A percentile compares a stretch with the other conserved stretches of the same genome.
phyloP scores from a whole-genome alignment of 2,888 invertebrate genomes.

The Epinotia nisella region DNA sequence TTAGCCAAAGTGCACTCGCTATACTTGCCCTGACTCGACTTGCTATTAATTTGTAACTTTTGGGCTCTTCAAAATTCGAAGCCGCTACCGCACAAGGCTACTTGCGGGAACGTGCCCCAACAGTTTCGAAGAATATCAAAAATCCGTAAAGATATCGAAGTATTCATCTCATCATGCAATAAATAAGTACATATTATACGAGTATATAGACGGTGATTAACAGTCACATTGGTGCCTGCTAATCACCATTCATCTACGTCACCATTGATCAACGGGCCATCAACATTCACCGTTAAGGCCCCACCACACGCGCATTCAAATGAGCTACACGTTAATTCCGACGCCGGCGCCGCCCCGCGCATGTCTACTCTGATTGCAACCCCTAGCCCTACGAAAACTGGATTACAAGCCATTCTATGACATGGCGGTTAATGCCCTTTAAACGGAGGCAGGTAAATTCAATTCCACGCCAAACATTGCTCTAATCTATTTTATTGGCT shows the following conservation, averaged over 20 bases:
- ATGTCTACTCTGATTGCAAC: conserved; percentile 53
- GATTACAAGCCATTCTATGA: not conserved
- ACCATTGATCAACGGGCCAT: not conserved
- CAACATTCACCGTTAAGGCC: not conserved
- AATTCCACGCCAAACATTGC: conserved; percentile 10
- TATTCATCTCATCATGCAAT: no score
- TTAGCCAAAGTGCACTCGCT: not conserved
- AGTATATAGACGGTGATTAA: not conserved
- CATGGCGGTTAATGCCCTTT: conserved; percentile 1
- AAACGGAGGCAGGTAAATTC: not conserved
- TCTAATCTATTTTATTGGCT: conserved; percentile 28
- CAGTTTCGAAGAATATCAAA: not conserved
- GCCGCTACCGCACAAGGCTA: not conserved
- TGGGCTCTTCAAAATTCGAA: not conserved
- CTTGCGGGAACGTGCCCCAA: not conserved
- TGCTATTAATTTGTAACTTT: conserved; percentile 1
- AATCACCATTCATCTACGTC: not conserved
- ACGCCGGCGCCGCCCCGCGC: conserved; percentile 47
- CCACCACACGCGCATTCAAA: conserved; percentile 21
- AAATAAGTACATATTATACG: no score
- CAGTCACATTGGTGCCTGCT: not conserved
- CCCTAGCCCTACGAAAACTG: not conserved
- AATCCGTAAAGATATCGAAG: no score
- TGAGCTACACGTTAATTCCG: conserved; percentile 30
- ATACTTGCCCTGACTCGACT: conserved; percentile 2